phyloP scores from a whole-genome alignment of 2,888 invertebrate species.

The Pollenia angustigena region DNA sequence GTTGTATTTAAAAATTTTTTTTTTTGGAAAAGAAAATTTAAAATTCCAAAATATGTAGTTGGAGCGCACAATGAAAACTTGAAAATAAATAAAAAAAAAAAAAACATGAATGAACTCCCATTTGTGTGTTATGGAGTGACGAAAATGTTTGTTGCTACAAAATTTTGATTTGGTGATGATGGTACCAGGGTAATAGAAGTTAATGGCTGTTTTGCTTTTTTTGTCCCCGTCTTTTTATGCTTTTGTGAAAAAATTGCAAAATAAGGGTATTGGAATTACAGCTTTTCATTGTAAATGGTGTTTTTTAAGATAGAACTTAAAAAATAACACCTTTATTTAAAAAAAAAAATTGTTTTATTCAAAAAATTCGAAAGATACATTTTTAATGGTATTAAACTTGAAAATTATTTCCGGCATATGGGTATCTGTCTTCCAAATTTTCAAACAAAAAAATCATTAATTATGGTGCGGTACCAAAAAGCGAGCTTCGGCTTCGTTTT shows the following conservation, averaged over 20 bases:
- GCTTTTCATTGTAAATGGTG: background rate
- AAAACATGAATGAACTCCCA: slow-evolving; percentile 49
- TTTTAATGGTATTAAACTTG: no score
- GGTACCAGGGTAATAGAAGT: slow-evolving; percentile 35
- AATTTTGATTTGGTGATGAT: slow-evolving; percentile 27
- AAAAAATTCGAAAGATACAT: no score
- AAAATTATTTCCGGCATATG: no score
- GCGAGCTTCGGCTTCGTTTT: no score
- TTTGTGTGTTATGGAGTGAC: slow-evolving; percentile 31
- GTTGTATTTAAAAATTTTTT: background rate
- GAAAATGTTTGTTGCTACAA: slow-evolving; percentile 29
- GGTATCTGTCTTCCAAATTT: no score
- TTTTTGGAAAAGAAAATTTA: slow-evolving; percentile 43
- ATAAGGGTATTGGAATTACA: background rate
- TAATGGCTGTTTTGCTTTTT: background rate
- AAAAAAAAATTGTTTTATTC: no score
- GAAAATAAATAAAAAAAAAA: background rate
- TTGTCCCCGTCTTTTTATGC: background rate
- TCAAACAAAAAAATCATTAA: no score
- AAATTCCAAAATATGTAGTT: slow-evolving; percentile 19
- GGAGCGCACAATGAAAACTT: slow-evolving; percentile 2
- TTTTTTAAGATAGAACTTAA: background rate
- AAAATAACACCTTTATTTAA: no score
- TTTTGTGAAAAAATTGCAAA: background rate
- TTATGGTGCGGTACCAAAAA: no score